phyloP scores from a whole-genome alignment of 2,797 vertebrate genomes.

The Lepus townsendii region DNA sequence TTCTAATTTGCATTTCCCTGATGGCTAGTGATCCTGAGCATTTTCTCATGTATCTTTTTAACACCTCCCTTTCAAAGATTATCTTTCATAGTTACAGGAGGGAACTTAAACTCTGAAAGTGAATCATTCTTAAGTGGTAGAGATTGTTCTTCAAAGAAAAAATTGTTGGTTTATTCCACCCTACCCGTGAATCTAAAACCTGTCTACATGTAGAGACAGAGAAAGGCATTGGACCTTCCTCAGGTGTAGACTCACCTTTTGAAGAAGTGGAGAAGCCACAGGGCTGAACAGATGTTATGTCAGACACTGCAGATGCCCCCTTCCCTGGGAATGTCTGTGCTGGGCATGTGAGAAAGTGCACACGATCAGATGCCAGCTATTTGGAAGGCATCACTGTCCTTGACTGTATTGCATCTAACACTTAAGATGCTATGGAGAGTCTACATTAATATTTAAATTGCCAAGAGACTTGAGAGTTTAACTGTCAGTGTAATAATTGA shows the following conservation, averaged over 20 bases:
- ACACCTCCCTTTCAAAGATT: not conserved
- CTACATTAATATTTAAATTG: slow-evolving; percentile 83
- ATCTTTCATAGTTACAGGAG: not conserved
- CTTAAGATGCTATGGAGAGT: slow-evolving; percentile 58
- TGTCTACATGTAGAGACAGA: not conserved
- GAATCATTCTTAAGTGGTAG: not conserved
- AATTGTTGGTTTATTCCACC: not conserved
- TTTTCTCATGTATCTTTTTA: too few species aligned
- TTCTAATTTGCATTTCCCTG: too few species aligned
- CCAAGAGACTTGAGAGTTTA: slow-evolving; percentile 69
- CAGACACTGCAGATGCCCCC: not conserved
- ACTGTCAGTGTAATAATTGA: slow-evolving; percentile 77
- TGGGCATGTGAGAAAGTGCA: slow-evolving; percentile 1
- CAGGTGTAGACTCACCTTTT: slow-evolving; percentile 23
- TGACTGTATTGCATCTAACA: slow-evolving; percentile 35
- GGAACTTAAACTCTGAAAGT: slow-evolving; percentile 3
- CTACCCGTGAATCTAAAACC: not conserved
- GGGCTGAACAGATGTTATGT: not conserved
- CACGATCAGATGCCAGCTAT: not conserved
- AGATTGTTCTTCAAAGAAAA: slow-evolving; percentile 45
- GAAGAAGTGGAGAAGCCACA: not conserved
- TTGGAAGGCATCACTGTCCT: slow-evolving; percentile 34
- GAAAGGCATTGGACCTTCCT: not conserved
- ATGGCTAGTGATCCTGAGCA: too few species aligned
- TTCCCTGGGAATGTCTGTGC: not conserved